Evolutionary conservation across 1,140 invertebrate genomes (phyloP).

Genomic region (Pararge aegeria): DNA sequence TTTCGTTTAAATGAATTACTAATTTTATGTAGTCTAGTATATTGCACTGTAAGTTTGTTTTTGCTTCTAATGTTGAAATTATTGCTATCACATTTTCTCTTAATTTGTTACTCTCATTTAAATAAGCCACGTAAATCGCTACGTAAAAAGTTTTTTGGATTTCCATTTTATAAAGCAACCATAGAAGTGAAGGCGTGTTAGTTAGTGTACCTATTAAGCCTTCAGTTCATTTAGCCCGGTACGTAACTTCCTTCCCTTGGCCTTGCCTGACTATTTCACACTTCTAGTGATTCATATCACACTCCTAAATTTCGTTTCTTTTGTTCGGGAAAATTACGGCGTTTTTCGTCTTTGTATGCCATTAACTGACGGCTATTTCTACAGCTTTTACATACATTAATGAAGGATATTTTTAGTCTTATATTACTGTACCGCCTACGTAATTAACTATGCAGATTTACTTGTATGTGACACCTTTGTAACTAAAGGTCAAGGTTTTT

Average conservation of each 20-base stretch:
- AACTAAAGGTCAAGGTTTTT: not conserved
- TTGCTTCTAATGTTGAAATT: too few relatives aligned
- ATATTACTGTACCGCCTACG: not conserved
- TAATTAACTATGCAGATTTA: too few relatives aligned
- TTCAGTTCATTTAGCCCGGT: constrained; percentile 15
- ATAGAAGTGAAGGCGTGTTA: not conserved
- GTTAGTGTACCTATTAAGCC: constrained; percentile 15
- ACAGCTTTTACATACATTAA: not conserved
- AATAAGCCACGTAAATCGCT: too few relatives aligned
- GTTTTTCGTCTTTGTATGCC: not conserved
- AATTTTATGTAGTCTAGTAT: too few relatives aligned
- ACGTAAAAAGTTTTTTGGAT: constrained; percentile 1
- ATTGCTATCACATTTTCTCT: too few relatives aligned
- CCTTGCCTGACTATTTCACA: constrained; percentile 29
- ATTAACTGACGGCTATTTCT: constrained; percentile 5
- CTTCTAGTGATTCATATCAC: constrained; percentile 29
- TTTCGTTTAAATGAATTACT: too few relatives aligned
- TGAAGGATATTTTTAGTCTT: not conserved
- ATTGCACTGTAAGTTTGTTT: too few relatives aligned
- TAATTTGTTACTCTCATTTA: too few relatives aligned
- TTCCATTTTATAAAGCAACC: constrained; percentile 13
- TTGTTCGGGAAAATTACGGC: constrained; percentile 16
- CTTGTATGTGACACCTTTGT: too few relatives aligned
- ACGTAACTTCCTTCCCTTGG: constrained; percentile 35
- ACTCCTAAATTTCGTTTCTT: constrained; percentile 27